Evolutionary conservation across 2,888 invertebrate species (phyloP), one percentile per base, ranked within the genome.

Genomic region (Drosophila conformis): DNA sequence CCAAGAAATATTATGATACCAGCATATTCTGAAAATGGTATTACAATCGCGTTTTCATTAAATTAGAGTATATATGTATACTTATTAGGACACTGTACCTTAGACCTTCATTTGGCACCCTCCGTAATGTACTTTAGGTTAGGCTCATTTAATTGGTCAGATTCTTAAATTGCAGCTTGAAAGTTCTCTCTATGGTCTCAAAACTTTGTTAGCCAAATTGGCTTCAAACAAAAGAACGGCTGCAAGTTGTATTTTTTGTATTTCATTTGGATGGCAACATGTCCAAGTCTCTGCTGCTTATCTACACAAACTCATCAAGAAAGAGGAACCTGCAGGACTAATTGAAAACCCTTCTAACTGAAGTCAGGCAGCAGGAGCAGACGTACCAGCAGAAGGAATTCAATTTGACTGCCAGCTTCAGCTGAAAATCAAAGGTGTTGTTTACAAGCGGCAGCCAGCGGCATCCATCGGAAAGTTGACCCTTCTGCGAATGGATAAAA

Each of bases 381-480:
- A 48, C 11, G 54, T 15, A 48, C 54, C 62, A 63, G 71, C 58
- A 54, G 63, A 63, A 54, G 60, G 67, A 85, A 87, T 87, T 87
- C 83, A 87, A 87, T 87, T 89, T 85, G 64, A 67, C 64, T 76
- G 87, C 77, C 83, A 82, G 66, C 54, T 21, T 54, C 52, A 63
- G 59, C 78, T 76, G 46, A 68, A 86, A 91, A 91, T 91, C 91
- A 91, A 91, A 91, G 91, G 91, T 91, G 91, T 90, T 90, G 85
- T 72, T 82, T 82, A 76, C 83, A 83, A 79, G 69, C 81, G 76
- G 73, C 79, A 66, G 77, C 70, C 71, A 33, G 64, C 64, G 72
- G 77, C 62, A 65, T 65, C 73, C 69, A 68, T 27, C 51, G 75
- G 71, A 56, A 71, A 78, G 82, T 87, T 90, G 91, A 91, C 90